A percentile compares a stretch with the other conserved stretches of the same genome.
Evolutionary conservation across 2,888 invertebrate genomes (phyloP).

Genomic region (Lutraria lutraria): DNA sequence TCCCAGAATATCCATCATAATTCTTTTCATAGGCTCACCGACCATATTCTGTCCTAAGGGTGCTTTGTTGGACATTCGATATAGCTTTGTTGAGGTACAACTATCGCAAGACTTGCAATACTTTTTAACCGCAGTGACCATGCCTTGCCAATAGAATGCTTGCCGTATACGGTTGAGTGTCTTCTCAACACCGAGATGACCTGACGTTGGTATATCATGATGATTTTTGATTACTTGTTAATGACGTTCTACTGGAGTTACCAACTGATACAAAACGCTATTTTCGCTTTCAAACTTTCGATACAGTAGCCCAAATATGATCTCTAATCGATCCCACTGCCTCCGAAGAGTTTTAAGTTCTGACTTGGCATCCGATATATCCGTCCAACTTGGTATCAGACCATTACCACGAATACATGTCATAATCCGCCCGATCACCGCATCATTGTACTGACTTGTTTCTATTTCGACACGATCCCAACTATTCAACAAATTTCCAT

Average conservation of each 20-base stretch:
- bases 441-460: constrained; percentile 19
- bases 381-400: constrained; percentile 38
- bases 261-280: no score
- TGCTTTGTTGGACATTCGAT: constrained; percentile 38
- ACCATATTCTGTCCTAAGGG: constrained; percentile 41
- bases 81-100: no score
- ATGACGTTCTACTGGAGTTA: constrained; percentile 25
- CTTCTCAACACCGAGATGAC: constrained; percentile 66
- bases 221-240: constrained; percentile 47
- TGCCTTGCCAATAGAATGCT: no score
- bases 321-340: constrained; percentile 61
- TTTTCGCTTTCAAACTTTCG: no score
- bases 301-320: constrained; percentile 46
- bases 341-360: constrained; percentile 59
- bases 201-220: constrained; percentile 57
- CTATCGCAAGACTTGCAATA: no score
- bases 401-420: neutral
- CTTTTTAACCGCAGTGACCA: no score
- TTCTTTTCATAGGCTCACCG: no score
- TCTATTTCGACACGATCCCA: no score
- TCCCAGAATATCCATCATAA: no score
- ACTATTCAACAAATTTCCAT: no score
- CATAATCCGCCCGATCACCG: constrained; percentile 7
- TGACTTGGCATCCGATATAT: constrained; percentile 26
- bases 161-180: no score